Base-by-base conservation (phyloP, 1,140 invertebrate species). In the Pogonomyrmex barbatus region DNA sequence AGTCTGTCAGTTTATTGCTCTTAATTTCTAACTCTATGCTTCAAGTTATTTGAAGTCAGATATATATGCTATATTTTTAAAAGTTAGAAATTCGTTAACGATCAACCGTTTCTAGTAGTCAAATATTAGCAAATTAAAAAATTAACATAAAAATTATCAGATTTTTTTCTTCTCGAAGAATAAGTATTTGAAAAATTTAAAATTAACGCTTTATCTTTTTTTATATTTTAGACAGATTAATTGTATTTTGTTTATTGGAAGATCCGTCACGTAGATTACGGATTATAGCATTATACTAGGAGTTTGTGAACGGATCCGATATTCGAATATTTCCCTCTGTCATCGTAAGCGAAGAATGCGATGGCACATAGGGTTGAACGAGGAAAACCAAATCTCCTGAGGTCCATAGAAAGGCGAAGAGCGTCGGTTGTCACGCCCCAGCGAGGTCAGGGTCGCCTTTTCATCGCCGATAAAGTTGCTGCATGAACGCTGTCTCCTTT, bases 361-460 rank as follows among this genome's bases (percentile, higher is more conserved):
- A 81, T 45, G 33, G 65, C 30, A 33, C 52, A 17, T 12, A n/a
- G 54, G 12, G 50, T 62, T 50, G 88, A 67, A 85, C 36, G 82
- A 87, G 88, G 62, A 67, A 89, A 85, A 90, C 12, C 30, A 67
- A 87, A 85, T 90, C 68, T 77, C 56, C 12, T 4, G 75, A 50
- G 88, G 67, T 79, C n/a, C 47, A 68, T 71, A 45, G 78, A 60
- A 56, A 68, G 70, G 65, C 50, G 76, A 71, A 65, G 67, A 89
- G 75, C 70, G 70, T 88, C 82, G 54, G 79, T 82, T 82, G 79
- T 73, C 79, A 73, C 54, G 33, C 17, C 65, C 65, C 52, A 39
- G 81, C 75, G 87, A 90, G 89, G 89, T 89, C 89, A 89, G 88
- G 88, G 89, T 86, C 84, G 76, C 14, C 79, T 84, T 90, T 90